phyloP scores from a whole-genome alignment of 2,797 vertebrate genomes.

The Lepilemur septentrionalis region DNA sequence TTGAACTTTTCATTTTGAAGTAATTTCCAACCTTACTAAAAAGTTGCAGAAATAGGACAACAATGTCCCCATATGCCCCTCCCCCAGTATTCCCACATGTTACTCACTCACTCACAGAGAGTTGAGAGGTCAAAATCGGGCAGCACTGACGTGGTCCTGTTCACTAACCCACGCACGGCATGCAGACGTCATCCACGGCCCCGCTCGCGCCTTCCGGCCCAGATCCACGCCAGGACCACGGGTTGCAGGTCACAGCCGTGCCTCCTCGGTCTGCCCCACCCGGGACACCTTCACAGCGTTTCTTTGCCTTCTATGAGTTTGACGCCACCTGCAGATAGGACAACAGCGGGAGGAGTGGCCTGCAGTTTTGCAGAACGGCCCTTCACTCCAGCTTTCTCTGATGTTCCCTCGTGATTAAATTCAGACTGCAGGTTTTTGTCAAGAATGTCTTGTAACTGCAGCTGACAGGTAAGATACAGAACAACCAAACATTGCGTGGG shows the following conservation, averaged over 20 bases:
- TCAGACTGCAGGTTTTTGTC: background rate
- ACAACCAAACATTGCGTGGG: background rate
- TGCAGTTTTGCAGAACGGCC: background rate
- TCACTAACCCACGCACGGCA: rapidly evolving
- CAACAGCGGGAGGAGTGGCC: no score
- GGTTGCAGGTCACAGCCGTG: background rate
- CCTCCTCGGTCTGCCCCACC: no score
- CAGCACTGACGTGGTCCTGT: rapidly evolving
- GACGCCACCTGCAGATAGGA: background rate
- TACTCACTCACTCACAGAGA: background rate
- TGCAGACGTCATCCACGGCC: no score
- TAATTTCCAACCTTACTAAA: background rate
- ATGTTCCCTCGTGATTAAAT: background rate
- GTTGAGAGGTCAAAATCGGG: background rate
- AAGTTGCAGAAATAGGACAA: background rate
- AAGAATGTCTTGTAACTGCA: background rate
- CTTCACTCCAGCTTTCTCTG: background rate
- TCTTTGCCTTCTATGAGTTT: background rate
- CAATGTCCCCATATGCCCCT: background rate
- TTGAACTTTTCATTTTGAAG: background rate
- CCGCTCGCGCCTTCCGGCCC: background rate
- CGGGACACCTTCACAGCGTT: background rate
- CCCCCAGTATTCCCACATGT: background rate
- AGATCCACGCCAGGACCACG: no score
- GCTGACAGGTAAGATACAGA: background rate